Evolutionary conservation across 2,888 invertebrate species (phyloP).

Genomic region (Ceramica pisi): DNA sequence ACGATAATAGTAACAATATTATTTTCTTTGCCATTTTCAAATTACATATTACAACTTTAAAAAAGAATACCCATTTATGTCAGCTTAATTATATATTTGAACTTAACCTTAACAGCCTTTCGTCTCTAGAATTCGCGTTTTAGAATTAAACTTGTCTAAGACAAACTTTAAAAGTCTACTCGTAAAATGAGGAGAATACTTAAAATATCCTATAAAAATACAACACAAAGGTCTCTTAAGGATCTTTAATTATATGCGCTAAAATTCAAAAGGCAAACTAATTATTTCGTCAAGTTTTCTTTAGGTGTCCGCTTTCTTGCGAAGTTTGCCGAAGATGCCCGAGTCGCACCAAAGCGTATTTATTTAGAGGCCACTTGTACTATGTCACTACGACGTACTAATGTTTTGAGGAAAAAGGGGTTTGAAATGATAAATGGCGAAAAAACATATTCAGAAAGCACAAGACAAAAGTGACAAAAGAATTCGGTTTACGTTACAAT

Average conservation of each 20-base stretch:
- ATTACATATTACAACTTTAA: too few species aligned
- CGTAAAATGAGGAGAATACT: constrained; percentile 5
- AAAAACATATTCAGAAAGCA: constrained; percentile 68
- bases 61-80: too few species aligned
- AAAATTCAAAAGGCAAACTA: constrained; percentile 49
- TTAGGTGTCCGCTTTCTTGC: constrained; percentile 6
- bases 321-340: constrained; percentile 31
- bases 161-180: neutral
- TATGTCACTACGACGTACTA: constrained; percentile 71
- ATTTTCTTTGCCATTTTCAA: too few species aligned
- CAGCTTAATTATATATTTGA: too few species aligned
- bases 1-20: too few species aligned
- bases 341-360: constrained; percentile 46
- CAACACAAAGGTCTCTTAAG: constrained; percentile 18
- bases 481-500: constrained; percentile 67
- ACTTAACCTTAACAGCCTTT: too few species aligned
- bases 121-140: neutral
- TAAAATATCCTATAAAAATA: constrained; percentile 19
- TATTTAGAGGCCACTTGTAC: constrained; percentile 63
- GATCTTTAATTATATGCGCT: constrained; percentile 23
- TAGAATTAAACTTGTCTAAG: neutral
- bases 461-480: constrained; percentile 67
- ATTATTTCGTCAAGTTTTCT: constrained; percentile 51
- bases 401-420: constrained; percentile 72
- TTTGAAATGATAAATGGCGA: constrained; percentile 74